Conservation (phyloP, 2,797 vertebrate genomes). For the Lacerta bilineata region DNA sequence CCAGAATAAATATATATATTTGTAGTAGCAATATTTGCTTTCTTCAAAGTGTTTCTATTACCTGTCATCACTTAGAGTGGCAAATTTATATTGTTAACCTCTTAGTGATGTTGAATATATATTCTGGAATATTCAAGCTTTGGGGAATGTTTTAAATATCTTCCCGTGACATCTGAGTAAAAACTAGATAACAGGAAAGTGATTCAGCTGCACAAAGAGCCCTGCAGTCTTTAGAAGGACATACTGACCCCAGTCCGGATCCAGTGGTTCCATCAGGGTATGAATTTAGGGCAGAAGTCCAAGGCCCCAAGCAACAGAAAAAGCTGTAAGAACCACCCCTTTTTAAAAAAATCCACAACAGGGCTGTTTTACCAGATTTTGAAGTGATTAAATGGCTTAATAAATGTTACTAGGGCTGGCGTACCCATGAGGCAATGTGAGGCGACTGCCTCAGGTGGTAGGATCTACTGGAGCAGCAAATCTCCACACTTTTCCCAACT, state of each 20-base stretch:
- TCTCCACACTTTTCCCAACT: neutral
- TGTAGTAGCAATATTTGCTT: neutral
- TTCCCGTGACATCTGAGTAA: slow-evolving; percentile 52
- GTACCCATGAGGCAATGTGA: too few species aligned
- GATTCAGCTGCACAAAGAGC: slow-evolving; percentile 42
- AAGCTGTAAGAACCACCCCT: too few species aligned
- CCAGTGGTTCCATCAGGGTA: neutral
- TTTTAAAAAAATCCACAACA: too few species aligned
- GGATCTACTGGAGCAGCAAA: too few species aligned
- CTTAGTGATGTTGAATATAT: slow-evolving; percentile 49
- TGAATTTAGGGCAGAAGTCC: neutral
- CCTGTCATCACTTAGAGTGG: neutral
- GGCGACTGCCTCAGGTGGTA: too few species aligned
- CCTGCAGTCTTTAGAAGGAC: neutral
- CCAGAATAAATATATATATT: too few species aligned
- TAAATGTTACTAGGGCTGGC: too few species aligned
- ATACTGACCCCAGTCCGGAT: neutral
- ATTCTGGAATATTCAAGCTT: slow-evolving; percentile 30
- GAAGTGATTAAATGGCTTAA: too few species aligned
- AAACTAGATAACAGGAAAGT: slow-evolving; percentile 54
- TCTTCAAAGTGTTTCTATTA: slow-evolving; percentile 29
- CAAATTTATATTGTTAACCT: slow-evolving; percentile 28
- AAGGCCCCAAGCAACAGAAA: neutral
- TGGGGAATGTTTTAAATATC: slow-evolving; percentile 54
- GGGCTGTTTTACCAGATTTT: too few species aligned